phyloP scores from a whole-genome alignment of 2,888 invertebrate species.

The Trichopria drosophilae region DNA sequence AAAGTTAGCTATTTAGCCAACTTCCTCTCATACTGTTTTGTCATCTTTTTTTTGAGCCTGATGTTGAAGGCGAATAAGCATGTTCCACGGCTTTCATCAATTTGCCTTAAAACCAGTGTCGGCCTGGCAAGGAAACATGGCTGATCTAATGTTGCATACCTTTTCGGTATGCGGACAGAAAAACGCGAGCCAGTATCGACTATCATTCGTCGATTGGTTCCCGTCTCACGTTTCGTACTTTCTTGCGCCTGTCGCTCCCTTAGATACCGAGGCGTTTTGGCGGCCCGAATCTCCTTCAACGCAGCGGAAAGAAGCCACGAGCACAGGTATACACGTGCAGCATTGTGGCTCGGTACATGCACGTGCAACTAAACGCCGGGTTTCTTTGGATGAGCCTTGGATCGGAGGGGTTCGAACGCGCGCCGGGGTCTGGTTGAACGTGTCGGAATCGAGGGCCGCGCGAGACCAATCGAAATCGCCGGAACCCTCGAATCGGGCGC shows the following conservation, averaged over 20 bases:
- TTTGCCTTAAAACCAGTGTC: too few relatives aligned
- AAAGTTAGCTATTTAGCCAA: too few relatives aligned
- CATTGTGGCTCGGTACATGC: constrained; percentile 28
- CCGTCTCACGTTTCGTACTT: constrained; percentile 42
- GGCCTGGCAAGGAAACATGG: too few relatives aligned
- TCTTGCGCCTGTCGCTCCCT: constrained; percentile 32
- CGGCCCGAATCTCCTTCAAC: constrained; percentile 31
- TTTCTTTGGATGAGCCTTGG: constrained; percentile 20
- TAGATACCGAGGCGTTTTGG: constrained; percentile 30
- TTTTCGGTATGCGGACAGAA: too few relatives aligned
- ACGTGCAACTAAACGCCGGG: too few relatives aligned
- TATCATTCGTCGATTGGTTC: constrained; percentile 40
- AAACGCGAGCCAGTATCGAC: too few relatives aligned
- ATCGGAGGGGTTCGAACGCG: constrained; percentile 4
- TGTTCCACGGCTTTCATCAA: too few relatives aligned
- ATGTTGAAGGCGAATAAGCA: too few relatives aligned
- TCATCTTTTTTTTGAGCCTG: too few relatives aligned
- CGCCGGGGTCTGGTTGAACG: constrained; percentile 29
- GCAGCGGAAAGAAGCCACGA: constrained; percentile 35
- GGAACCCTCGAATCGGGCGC: constrained; percentile 7
- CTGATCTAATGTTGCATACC: too few relatives aligned
- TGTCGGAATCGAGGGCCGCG: constrained; percentile 26
- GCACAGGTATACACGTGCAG: constrained; percentile 28
- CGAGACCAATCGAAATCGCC: constrained; percentile 28
- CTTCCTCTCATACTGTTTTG: too few relatives aligned